Percentiles rank a stretch among this genome's conserved stretches.
Conservation (phyloP, 2,888 invertebrate species). For the Maniola hyperantus region DNA sequence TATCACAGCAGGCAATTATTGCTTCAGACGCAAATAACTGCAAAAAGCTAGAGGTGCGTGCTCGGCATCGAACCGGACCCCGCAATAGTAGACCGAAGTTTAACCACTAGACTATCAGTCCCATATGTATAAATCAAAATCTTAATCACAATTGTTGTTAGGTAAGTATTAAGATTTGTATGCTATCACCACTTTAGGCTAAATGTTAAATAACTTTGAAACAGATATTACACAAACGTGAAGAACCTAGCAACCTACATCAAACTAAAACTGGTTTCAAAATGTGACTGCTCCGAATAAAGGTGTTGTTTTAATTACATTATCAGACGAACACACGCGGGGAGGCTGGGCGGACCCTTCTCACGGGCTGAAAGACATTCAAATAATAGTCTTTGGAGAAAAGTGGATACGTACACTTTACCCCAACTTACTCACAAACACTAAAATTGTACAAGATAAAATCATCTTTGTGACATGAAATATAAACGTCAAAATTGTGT, state of each 20-base stretch:
- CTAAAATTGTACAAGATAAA: slow-evolving; percentile 41
- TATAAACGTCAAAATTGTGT: slow-evolving; percentile 21
- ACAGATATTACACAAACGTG: not conserved
- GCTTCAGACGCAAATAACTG: too few species aligned
- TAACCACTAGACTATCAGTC: too few species aligned
- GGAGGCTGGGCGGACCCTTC: slow-evolving; percentile 70
- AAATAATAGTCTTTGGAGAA: slow-evolving; percentile 79
- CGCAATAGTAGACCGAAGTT: too few species aligned
- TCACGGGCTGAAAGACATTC: slow-evolving; percentile 81
- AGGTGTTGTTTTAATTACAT: slow-evolving; percentile 83
- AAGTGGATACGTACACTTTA: slow-evolving; percentile 54
- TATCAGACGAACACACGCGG: slow-evolving; percentile 77
- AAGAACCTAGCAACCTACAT: slow-evolving; percentile 42
- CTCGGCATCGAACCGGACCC: too few species aligned
- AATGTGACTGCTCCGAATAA: slow-evolving; percentile 70
- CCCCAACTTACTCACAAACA: slow-evolving; percentile 10
- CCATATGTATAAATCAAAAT: too few species aligned
- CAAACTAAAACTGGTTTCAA: slow-evolving; percentile 61
- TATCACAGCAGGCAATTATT: too few species aligned
- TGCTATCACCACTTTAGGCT: too few species aligned
- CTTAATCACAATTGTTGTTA: too few species aligned
- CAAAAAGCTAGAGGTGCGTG: too few species aligned
- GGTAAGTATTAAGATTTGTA: too few species aligned
- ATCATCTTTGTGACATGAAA: slow-evolving; percentile 43
- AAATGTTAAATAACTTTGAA: slow-evolving; percentile 22